Evolutionary conservation across 2,888 invertebrate species (phyloP), one percentile per base, ranked within the genome.

Genomic region (Torymus aiolomorphi): DNA sequence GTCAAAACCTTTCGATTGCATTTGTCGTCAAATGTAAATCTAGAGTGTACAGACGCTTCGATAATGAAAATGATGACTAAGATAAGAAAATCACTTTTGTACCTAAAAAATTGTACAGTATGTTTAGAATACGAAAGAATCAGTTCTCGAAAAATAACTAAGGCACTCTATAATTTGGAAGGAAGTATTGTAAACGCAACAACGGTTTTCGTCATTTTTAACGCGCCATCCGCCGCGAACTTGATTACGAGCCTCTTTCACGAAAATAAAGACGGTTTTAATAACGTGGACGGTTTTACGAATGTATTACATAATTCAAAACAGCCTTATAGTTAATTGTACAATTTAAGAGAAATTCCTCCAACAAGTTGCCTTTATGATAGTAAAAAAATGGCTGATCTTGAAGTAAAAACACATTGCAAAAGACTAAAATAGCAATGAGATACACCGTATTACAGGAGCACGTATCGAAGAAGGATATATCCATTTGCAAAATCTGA

Each of bases 311-410:
- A 82, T 81, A 83, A 83, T 80, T 87, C 86, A 85, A 69, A 14
- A 88, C 88, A 90, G 89, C 89, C 89, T 90, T 89, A 89, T 88
- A 88, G 88, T 89, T 80, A 63, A 69, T 71, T 89, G 87, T 89
- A 89, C 87, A 87, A 88, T 86, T 75, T 81, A 78, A 78, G 76
- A 42, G 8, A 81, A 86, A 88, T 88, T 89, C 86, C 87, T 89
- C 87, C 88, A 87, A 87, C 88, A 87, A 88, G 89, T 88, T 89
- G 89, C 90, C 90, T 89, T 89, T 87, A 61, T 14, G 70, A 80
- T 54, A 62, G 56, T 20, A n/a, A 57, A 42, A 65, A 71, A 57
- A 18, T 54, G 56, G 18, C 18, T 56, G 63, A 74, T 78, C 54
- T 24, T 78, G 54, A 66, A 73, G 10, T 16, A 66, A 67, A 56